Evolutionary conservation across 2,113 vertebrate species (phyloP).

Genomic region (Probosciger aterrimus): DNA sequence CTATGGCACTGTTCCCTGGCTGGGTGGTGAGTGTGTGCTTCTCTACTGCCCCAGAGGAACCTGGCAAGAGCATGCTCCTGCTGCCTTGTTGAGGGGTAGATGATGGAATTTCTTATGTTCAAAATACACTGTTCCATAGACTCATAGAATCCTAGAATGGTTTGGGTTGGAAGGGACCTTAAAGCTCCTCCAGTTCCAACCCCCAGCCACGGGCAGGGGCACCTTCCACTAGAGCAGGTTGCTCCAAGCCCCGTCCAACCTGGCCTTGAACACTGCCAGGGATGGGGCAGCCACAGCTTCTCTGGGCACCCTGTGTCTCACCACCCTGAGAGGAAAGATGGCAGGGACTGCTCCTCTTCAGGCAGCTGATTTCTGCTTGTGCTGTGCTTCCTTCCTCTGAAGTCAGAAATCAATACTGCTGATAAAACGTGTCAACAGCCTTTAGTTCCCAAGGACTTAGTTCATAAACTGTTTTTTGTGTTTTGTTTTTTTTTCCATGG

Average conservation of each 20-base stretch:
- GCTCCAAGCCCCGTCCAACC: not conserved
- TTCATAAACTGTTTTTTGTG: not conserved
- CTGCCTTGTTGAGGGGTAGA: not conserved
- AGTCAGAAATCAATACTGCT: not conserved
- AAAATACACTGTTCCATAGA: not conserved
- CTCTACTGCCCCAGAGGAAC: not conserved
- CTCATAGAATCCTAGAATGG: not conserved
- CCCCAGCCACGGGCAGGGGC: not conserved
- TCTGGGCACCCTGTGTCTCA: no score
- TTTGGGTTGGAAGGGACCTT: not conserved
- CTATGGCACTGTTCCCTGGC: not conserved
- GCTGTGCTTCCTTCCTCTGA: not conserved
- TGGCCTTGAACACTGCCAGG: no score
- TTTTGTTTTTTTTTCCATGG: rapidly evolving
- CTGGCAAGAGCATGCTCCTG: not conserved
- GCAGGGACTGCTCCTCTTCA: not conserved
- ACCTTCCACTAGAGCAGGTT: not conserved
- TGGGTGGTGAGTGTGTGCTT: rapidly evolving
- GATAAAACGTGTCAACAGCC: not conserved
- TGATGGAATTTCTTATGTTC: not conserved
- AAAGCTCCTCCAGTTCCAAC: not conserved
- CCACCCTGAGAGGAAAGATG: not conserved
- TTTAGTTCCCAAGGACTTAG: not conserved
- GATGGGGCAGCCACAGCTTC: not conserved
- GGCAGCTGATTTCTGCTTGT: not conserved